A percentile compares a stretch with the other conserved stretches of the same genome.
These are phyloP conservation scores for Acholoe squamosa DNA, from an alignment of 2,888 invertebrate species.

Conservation along the genomic window DNA sequence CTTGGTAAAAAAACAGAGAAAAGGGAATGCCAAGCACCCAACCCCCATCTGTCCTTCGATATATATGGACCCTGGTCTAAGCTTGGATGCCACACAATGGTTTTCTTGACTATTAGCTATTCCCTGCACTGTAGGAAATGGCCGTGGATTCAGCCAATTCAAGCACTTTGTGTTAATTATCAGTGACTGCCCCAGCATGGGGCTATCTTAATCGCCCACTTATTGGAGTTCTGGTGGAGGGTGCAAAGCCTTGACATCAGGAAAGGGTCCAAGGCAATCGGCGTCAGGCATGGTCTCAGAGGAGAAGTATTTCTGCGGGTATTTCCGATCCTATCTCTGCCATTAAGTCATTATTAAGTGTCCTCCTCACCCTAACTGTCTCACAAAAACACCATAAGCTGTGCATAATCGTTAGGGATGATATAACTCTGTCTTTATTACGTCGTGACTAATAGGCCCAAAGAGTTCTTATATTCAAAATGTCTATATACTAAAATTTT, in stretches of 20 bases:
- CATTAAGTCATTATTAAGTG: conserved; percentile 19
- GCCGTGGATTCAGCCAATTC: conserved; percentile 26
- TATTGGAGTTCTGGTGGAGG: background rate
- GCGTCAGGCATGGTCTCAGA: no score
- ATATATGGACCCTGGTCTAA: background rate
- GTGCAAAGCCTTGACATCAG: background rate
- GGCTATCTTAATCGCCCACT: conserved; percentile 29
- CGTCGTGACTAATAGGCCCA: background rate
- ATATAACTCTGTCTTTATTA: background rate
- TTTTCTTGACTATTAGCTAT: background rate
- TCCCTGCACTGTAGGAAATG: background rate
- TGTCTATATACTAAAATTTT: conserved; percentile 3
- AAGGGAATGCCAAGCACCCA: background rate
- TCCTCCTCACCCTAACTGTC: background rate
- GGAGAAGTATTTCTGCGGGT: background rate
- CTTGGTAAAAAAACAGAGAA: background rate
- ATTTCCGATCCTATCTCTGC: background rate
- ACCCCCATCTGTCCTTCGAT: background rate
- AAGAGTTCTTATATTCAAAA: background rate
- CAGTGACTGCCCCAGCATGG: background rate
- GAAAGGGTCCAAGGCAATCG: no score
- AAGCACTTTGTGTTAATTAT: conserved; percentile 51
- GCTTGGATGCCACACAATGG: background rate
- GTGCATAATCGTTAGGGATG: background rate
- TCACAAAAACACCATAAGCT: background rate